These are phyloP conservation scores for Eremophila alpestris DNA, from an alignment of 2,797 vertebrate species.

Conservation along the genomic window DNA sequence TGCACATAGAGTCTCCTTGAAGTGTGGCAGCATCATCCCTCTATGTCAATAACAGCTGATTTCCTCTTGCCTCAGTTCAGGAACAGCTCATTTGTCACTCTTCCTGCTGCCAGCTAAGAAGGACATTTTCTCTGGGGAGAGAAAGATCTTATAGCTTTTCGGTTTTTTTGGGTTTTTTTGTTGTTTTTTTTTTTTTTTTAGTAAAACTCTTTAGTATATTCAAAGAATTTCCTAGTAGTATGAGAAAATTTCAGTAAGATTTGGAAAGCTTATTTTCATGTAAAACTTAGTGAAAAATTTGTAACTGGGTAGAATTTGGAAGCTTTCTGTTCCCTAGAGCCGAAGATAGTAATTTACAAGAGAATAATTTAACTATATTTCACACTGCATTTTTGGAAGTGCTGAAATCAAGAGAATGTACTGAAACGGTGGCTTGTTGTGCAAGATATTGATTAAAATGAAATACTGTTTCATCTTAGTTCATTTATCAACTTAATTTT, in stretches of 20 bases:
- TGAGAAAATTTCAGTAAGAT: not conserved
- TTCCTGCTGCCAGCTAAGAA: not conserved
- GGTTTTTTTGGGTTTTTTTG: not conserved
- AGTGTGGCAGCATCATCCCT: not conserved
- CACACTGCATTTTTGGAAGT: not conserved
- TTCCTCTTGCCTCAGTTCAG: not conserved
- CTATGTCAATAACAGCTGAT: conserved; percentile 42
- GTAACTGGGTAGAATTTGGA: not conserved
- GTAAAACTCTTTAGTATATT: not conserved
- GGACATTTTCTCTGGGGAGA: not conserved
- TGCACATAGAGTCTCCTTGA: not conserved
- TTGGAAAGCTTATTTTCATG: not conserved
- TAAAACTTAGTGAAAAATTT: not conserved
- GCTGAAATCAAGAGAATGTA: not conserved
- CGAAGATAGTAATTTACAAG: not conserved
- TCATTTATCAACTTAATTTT: not conserved
- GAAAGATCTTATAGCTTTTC: not conserved
- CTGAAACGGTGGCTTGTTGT: not conserved
- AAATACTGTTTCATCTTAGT: not conserved
- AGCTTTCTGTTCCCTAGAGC: not conserved
- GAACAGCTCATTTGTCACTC: conserved; percentile 7
- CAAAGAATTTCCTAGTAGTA: not conserved
- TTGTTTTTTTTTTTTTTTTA: not conserved
- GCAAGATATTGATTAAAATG: not conserved
- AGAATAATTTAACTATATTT: not conserved